Conservation (phyloP, 2,113 vertebrate species). For the Tachysurus vachellii region DNA sequence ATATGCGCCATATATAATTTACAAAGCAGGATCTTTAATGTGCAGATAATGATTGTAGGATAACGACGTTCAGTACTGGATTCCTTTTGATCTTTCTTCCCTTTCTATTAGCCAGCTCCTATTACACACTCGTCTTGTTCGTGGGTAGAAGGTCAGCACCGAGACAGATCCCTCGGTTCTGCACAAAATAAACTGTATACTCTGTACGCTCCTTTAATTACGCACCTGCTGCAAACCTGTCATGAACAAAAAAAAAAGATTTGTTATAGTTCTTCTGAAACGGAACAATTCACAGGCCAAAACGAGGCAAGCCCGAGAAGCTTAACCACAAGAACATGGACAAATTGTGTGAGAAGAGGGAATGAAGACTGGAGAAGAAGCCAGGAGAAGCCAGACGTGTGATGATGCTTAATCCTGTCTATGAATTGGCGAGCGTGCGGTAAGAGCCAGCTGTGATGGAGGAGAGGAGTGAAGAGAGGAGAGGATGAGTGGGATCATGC, state of each 20-base stretch:
- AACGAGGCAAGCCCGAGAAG: not conserved
- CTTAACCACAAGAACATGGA: too few species aligned
- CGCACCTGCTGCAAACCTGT: not conserved
- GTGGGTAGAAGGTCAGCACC: not conserved
- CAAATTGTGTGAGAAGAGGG: not conserved
- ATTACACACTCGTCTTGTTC: not conserved
- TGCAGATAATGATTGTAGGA: slow-evolving; percentile 36
- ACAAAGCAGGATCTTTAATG: slow-evolving; percentile 35
- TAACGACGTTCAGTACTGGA: slow-evolving; percentile 29
- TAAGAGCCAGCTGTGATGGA: slow-evolving; percentile 72
- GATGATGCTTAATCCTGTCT: slow-evolving; percentile 70
- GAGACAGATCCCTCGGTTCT: not conserved
- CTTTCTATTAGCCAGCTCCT: slow-evolving; percentile 29
- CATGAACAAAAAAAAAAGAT: not conserved
- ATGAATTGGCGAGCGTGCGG: slow-evolving; percentile 74
- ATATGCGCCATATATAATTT: slow-evolving; percentile 52
- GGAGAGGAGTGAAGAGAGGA: slow-evolving; percentile 55
- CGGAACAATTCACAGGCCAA: not conserved
- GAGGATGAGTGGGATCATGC: slow-evolving; percentile 69
- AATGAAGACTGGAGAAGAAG: slow-evolving; percentile 29
- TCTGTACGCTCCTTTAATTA: not conserved
- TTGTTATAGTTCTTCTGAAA: not conserved
- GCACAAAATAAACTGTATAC: not conserved
- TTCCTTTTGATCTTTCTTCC: slow-evolving; percentile 41
- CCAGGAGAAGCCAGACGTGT: slow-evolving; percentile 66